Evolutionary conservation across 2,888 invertebrate species (phyloP).

Genomic region (Drosophila testacea): DNA sequence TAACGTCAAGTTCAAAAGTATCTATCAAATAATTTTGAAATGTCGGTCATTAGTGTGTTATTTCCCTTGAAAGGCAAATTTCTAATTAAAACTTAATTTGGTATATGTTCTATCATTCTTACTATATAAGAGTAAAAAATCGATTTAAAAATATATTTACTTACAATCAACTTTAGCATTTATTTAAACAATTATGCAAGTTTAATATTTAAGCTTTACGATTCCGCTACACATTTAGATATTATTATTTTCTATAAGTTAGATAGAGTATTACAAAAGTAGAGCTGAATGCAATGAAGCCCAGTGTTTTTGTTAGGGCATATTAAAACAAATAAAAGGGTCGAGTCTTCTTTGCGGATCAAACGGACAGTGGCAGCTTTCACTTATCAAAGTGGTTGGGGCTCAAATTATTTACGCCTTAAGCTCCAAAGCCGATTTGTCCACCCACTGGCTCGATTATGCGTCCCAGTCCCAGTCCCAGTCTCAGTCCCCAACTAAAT

Average conservation of each 20-base stretch:
- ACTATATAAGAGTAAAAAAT: too few relatives aligned
- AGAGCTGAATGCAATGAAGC: not conserved
- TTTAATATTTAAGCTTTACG: too few relatives aligned
- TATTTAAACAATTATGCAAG: too few relatives aligned
- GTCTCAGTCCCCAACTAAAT: not conserved
- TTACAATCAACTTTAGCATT: too few relatives aligned
- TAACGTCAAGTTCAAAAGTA: too few relatives aligned
- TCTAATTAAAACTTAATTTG: too few relatives aligned
- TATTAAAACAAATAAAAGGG: slow-evolving; percentile 44
- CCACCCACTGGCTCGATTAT: slow-evolving; percentile 31
- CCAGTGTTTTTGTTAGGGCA: slow-evolving; percentile 8
- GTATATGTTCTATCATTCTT: too few relatives aligned
- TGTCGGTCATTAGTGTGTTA: too few relatives aligned
- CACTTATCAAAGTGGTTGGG: slow-evolving; percentile 70
- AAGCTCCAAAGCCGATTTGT: slow-evolving; percentile 77
- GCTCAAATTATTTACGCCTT: slow-evolving; percentile 79
- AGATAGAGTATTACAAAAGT: not conserved
- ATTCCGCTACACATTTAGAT: too few relatives aligned
- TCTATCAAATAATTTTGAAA: too few relatives aligned
- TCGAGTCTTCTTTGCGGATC: slow-evolving; percentile 51
- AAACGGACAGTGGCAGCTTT: slow-evolving; percentile 64
- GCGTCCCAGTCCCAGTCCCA: not conserved
- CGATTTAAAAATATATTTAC: too few relatives aligned
- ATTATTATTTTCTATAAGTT: not conserved
- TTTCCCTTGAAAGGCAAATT: too few relatives aligned